Evolutionary conservation across 92 coral and sea anemone genomes (phyloP), one percentile per base, ranked within the genome.

Genomic region (Muricea muricata): DNA sequence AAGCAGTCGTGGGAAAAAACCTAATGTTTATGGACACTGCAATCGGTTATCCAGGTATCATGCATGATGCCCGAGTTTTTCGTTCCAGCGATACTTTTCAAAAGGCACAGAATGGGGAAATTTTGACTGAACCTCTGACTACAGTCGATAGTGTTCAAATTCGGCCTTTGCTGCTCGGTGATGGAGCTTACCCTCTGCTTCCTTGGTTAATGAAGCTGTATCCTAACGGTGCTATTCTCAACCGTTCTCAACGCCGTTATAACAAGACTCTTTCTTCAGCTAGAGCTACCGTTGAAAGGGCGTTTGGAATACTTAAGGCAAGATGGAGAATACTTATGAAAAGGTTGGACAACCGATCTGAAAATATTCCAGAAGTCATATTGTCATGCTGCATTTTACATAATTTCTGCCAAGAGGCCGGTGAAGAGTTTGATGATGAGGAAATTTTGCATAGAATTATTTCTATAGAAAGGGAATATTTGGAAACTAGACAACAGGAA

Each of bases 11-110:
- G 14, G 50, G 4, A 12, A 12, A 45, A 45, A 45, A 45, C 14
- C 12, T 45, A 45, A 45, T 17, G 14, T 45, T 45, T 45, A 8
- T 45, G 6, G 50, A 45, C 50, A 45, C 50, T 45, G 50, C 50
- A 45, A 45, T 45, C 15, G 12, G 50, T 45, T 45, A 45, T 45
- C 50, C 50, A 2, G 50, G 50, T 21, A 84, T 86, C 50, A 79
- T 89, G 92, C 89, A 89, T 50, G 89, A 89, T 37, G 86, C 92
- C 26, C 15, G 14, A 12, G 12, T 5, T 45, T 6, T 45, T 8
- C 4, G 50, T 13, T 45, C 50, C 15, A 45, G 82, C 31, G 83
- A 79, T 15, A 18, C 85, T 1, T 89, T 68, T 34, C 52, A 69
- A 56, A 65, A 45, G 50, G 50, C 50, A 45, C 50, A 45, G 50